Evolutionary conservation across 2,888 invertebrate species (phyloP).

Genomic region (Drosophila meridionalis): DNA sequence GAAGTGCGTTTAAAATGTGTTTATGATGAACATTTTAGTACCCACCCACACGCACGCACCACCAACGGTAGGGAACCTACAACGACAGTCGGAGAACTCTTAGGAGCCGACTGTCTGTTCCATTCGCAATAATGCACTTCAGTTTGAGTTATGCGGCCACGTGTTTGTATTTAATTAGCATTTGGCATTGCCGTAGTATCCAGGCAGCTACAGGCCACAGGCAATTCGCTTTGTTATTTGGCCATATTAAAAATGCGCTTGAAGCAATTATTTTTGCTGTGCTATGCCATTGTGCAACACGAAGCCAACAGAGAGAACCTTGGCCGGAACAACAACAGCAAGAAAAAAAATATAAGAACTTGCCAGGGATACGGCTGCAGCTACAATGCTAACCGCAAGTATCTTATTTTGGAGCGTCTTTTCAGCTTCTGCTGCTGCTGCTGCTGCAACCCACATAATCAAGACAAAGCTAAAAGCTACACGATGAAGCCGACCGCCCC

Average conservation of each 20-base stretch:
- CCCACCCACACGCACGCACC: not conserved
- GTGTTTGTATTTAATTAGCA: slow-evolving; percentile 80
- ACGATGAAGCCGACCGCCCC: slow-evolving; percentile 37
- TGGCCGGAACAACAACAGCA: slow-evolving; percentile 30
- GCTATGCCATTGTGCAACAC: slow-evolving; percentile 69
- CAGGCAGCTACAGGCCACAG: slow-evolving; percentile 11
- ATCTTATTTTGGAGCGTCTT: slow-evolving; percentile 68
- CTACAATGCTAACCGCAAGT: slow-evolving; percentile 61
- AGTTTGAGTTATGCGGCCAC: slow-evolving; percentile 75
- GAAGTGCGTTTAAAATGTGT: slow-evolving; percentile 59
- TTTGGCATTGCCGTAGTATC: slow-evolving; percentile 43
- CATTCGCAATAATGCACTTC: slow-evolving; percentile 22
- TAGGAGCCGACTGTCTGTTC: slow-evolving; percentile 13
- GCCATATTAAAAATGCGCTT: slow-evolving; percentile 77
- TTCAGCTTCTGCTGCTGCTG: slow-evolving; percentile 27
- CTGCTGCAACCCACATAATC: slow-evolving; percentile 70
- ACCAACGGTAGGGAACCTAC: not conserved
- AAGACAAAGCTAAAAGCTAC: slow-evolving; percentile 73
- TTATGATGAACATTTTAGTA: slow-evolving; percentile 60
- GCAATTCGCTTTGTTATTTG: slow-evolving; percentile 58
- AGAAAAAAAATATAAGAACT: slow-evolving; percentile 17
- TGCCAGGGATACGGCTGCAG: slow-evolving; percentile 40
- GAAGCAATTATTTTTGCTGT: slow-evolving; percentile 70
- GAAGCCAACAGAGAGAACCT: slow-evolving; percentile 45
- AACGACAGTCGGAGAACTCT: not conserved